Evolutionary conservation across 2,888 invertebrate genomes (phyloP), one percentile per base, ranked within the genome.

Genomic region (Philereme transversata): DNA sequence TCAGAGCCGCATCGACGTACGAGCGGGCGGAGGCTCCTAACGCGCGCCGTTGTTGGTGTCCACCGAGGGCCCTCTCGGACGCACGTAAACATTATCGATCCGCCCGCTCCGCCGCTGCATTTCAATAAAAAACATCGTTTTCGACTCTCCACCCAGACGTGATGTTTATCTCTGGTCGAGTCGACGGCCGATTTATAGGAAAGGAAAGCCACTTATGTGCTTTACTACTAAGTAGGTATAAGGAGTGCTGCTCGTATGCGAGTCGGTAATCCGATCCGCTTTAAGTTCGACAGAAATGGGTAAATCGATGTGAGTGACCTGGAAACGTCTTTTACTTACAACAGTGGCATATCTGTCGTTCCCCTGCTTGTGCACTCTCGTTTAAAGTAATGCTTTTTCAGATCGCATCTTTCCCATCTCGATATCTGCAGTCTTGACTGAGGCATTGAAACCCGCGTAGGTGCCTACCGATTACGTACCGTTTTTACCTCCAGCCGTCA

Each of bases 291-390:
- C 62, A 51, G 47, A 65, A 62, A 59, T 63, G 61, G 56, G 66
- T 65, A 60, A 62, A 69, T 67, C 65, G 62, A 64, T 64, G 64
- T 53, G 54, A 62, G 55, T 64, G 67, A 67, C 67, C 67, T 61
- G 65, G 49, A 65, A 62, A 60, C 47, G 59, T 51, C 53, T 59
- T 62, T 54, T 34, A 9, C 5, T 6, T 51, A 38, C 46, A 53
- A n/a, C 41, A 41, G 51, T 51, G 60, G 22, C 11, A 48, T 50
- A 40, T 43, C 35, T 36, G 40, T 48, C n/a, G 36, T 46, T 44
- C 35, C 50, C 54, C 8, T 22, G 22, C 34, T 8, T 52, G 7
- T 44, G 10, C 11, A 11, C 7, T 11, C 5, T 44, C 3, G 5
- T 5, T 11, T 1, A 44, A 4, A 22, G 22, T 22, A 22, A 22